Evolutionary conservation across 1,140 invertebrate genomes (phyloP).

Genomic region (Probaryconus sp.): DNA sequence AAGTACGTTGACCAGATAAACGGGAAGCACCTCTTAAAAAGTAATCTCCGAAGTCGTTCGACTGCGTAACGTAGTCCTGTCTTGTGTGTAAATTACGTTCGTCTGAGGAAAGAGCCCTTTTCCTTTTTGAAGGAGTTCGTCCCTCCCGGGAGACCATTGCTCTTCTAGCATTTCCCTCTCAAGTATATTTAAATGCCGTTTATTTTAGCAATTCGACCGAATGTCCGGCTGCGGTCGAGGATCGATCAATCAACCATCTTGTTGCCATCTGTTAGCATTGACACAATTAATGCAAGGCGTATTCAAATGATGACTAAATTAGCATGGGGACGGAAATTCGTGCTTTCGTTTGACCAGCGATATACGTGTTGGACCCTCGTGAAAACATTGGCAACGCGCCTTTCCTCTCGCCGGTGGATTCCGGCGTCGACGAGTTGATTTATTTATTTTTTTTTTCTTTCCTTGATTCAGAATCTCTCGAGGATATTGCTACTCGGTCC

Average conservation of each 20-base stretch:
- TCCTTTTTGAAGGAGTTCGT: slow-evolving; percentile 59
- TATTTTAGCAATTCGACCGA: slow-evolving; percentile 45
- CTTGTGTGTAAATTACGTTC: slow-evolving; percentile 65
- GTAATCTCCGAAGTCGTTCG: slow-evolving; percentile 62
- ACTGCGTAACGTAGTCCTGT: slow-evolving; percentile 62
- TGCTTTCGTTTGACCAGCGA: slow-evolving; percentile 23
- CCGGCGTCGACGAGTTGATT: slow-evolving; percentile 19
- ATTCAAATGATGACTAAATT: slow-evolving; percentile 28
- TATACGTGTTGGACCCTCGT: slow-evolving; percentile 23
- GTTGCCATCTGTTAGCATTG: slow-evolving; percentile 2
- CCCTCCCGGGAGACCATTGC: slow-evolving; percentile 66
- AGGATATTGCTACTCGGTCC: slow-evolving; percentile 23
- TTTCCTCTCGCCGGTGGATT: slow-evolving; percentile 27
- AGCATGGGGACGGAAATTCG: slow-evolving; percentile 17
- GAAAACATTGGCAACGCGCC: slow-evolving; percentile 7
- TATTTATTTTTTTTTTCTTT: slow-evolving; percentile 45
- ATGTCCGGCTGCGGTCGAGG: neutral
- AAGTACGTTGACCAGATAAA: slow-evolving; percentile 24
- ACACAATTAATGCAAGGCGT: slow-evolving; percentile 34
- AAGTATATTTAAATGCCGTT: slow-evolving; percentile 70
- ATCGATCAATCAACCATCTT: slow-evolving; percentile 42
- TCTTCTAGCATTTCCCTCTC: slow-evolving; percentile 56
- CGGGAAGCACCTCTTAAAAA: slow-evolving; percentile 52
- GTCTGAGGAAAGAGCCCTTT: slow-evolving; percentile 62
- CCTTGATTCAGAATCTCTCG: slow-evolving; percentile 6